Conservation (phyloP, 2,888 invertebrate species). For the Nymphalis urticae region DNA sequence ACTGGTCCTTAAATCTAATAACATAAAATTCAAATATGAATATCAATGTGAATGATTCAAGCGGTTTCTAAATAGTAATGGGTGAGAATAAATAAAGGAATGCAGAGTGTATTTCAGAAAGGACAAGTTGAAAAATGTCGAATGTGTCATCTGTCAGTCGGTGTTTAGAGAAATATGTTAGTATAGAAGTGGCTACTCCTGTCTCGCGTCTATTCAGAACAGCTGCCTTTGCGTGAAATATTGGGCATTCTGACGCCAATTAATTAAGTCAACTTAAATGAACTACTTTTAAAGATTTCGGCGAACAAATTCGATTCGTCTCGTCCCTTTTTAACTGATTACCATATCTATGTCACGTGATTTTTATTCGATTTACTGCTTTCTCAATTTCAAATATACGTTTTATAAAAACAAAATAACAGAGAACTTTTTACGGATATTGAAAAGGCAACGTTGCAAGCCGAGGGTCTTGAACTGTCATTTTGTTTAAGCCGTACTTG, state of each 20-base stretch:
- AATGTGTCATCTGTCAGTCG: conserved; percentile 82
- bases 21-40: conserved; percentile 49
- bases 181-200: conserved; percentile 58
- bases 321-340: no score
- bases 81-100: conserved; percentile 60
- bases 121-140: conserved; percentile 81
- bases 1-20: conserved; percentile 42
- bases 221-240: conserved; percentile 65
- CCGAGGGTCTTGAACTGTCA: no score
- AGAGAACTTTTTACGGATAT: neutral
- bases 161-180: conserved; percentile 81
- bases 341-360: no score
- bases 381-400: no score
- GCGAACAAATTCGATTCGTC: no score
- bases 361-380: no score
- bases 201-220: conserved; percentile 69
- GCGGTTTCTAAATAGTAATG: conserved; percentile 48
- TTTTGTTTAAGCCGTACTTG: no score
- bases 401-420: no score
- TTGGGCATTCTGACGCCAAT: conserved; percentile 44
- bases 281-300: no score
- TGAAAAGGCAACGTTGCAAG: conserved; percentile 8
- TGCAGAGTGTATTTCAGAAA: conserved; percentile 68
- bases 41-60: conserved; percentile 42
- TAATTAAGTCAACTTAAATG: no score